phyloP scores from a whole-genome alignment of 2,888 invertebrate genomes.

The Erannis defoliaria region DNA sequence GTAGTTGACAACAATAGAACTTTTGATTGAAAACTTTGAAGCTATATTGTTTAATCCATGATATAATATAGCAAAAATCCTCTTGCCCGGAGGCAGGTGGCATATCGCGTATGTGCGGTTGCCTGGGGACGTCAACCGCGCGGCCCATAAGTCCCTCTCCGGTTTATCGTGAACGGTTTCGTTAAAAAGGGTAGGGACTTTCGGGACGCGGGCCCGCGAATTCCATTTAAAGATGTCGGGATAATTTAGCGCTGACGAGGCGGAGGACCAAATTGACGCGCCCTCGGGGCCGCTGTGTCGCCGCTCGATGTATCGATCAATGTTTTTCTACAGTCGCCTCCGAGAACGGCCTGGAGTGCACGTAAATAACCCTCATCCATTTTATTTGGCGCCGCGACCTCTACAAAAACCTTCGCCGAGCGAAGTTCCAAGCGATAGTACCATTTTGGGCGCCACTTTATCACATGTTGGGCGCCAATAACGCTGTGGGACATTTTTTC shows the following conservation, averaged over 20 bases:
- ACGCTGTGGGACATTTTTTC: constrained; percentile 7
- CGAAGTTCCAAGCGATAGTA: constrained; percentile 51
- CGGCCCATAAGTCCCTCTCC: constrained; percentile 65
- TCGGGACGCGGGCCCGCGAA: constrained; percentile 77
- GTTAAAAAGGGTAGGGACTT: constrained; percentile 67
- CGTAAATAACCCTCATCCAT: constrained; percentile 75
- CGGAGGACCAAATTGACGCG: constrained; percentile 81
- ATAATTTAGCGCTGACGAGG: constrained; percentile 85
- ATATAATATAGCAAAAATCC: constrained; percentile 39
- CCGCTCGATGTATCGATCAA: constrained; percentile 76
- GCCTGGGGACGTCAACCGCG: constrained; percentile 62
- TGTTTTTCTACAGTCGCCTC: constrained; percentile 65
- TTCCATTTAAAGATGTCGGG: constrained; percentile 86
- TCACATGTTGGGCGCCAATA: constrained; percentile 46
- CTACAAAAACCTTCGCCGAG: constrained; percentile 60
- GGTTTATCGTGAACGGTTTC: constrained; percentile 59
- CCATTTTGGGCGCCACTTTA: constrained; percentile 58
- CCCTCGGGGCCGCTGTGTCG: constrained; percentile 73
- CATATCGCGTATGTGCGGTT: constrained; percentile 67
- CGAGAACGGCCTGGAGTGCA: constrained; percentile 64
- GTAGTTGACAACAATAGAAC: constrained; percentile 32
- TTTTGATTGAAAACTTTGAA: constrained; percentile 34
- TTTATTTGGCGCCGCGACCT: constrained; percentile 60
- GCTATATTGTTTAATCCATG: constrained; percentile 33
- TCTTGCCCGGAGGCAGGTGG: constrained; percentile 68